Base-by-base conservation (phyloP, 1,140 invertebrate species). In the Heliconius melpomene region DNA sequence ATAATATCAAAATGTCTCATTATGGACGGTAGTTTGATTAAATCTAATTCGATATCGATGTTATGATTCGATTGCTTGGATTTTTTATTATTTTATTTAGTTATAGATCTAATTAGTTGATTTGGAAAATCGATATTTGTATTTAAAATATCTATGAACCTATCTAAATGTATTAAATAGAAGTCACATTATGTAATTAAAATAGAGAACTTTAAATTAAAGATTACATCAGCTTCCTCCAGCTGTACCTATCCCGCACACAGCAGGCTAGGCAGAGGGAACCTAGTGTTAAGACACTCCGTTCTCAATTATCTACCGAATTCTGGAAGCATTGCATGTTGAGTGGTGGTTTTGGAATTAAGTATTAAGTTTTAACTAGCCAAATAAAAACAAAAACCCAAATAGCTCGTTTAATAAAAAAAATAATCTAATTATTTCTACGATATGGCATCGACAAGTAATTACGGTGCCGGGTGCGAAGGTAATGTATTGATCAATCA, bases 41-140 rank as follows among this genome's bases (percentile, higher is more conserved):
- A 87, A 91, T 89, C 83, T 86, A 84, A 89, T 91, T 88, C 88
- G 88, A 90, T 88, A 90, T 92, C 90, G 87, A 90, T 91, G 86
- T 84, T 88, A 83, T 88, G 85, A 87, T 75, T 80, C 75, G 75
- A 80, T 81, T 75, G 52, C 40, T 74, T 11, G 76, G 57, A 75
- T 50, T 72, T 80, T 76, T 29, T 23, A 46, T 32, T 29, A 18
- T 50, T 76, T 32, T 50, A 11, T 32, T 7, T 57, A 2, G 2
- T 38, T 60, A 46, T 57, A 0, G 18, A 74, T 54, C 23, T 74
- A 50, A 23, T 74, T 26, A 52, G 29, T 54, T 29, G 9, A 5
- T 66, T 66, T 66, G 13, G 26, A 29, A 66, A 66, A 66, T 16
- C 13, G 60, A 57, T 57, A n/a, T 26, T 60, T 60, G 9, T 60